Evolutionary conservation across 2,888 invertebrate species (phyloP), one percentile per base, ranked within the genome.

Genomic region (Apamea sordens): DNA sequence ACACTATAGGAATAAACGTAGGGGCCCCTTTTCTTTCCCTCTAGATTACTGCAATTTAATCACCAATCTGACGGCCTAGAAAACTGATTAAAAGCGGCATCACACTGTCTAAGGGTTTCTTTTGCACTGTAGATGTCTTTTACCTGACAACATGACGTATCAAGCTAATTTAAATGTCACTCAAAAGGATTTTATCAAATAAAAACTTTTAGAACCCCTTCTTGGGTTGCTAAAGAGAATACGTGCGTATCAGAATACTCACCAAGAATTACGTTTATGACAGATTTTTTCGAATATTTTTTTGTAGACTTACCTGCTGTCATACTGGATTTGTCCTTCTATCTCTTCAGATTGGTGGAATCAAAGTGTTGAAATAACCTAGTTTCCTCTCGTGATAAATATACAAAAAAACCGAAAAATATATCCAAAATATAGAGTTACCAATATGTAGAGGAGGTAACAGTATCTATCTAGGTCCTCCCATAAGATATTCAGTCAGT

Each of bases 91-190:
- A 64, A 24, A 32, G 56, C 15, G 15, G 13, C 72, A 50, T 74
- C 36, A 32, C 50, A 59, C 36, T 63, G 21, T 28, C 10, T 61
- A 59, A 41, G 13, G 53, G 36, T 56, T 63, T 41, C 32, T 50
- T 32, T 36, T 15, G 4, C 13, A 15, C 6, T 11, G 47, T 18
- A 24, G 67, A 63, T 32, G 24, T 24, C 18, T 59, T 13, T 56
- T 32, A 50, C 24, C 41, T 13, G 28, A 64, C 71, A 83, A 18
- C 36, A 44, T 77, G 67, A 84, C 63, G 53, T 61, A 74, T 80
- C 68, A 72, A n/a, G 59, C 80, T 84, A 84, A 84, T 84, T 84
- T 86, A 77, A 84, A 84, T 77, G 77, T 77, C 83, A 84, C 71
- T 84, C 83, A 84, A 86, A 82, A 64, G 73, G 67, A 74, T 74